Evolutionary conservation across 2,888 invertebrate species (phyloP), one percentile per base, ranked within the genome.

Genomic region (Acholoe squamosa): DNA sequence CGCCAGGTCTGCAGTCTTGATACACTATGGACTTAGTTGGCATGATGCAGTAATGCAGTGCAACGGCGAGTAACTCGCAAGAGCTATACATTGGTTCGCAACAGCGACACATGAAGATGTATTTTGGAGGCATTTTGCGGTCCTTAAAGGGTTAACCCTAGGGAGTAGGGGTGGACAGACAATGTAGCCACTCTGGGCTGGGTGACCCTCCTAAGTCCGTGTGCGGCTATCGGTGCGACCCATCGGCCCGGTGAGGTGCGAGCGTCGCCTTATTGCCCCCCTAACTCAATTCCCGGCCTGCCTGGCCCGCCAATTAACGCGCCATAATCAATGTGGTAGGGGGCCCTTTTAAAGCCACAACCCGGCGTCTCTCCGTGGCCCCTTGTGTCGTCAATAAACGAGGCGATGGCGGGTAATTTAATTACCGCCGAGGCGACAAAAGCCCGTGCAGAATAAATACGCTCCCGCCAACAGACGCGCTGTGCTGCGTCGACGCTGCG

Each of bases 321-420:
- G 34, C 80, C 25, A 80, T 80, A 80, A 80, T 80, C 80, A 80
- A 80, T 80, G 80, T 80, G 80, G 80, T 80, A 43, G 80, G 80
- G 43, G 80, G 34, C 80, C 80, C 76, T 28, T 80, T 80, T 80
- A 33, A 80, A 80, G 33, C 34, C 34, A 43, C 14, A 61, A 34
- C 80, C 80, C 80, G 0, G 80, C 80, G 80, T 80, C 80, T 43
- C 80, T 25, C 28, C 28, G 34, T 19, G 80, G 16, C 80, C 80
- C 34, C 80, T 80, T 80, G 80, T 43, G 80, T 25, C 80, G 80
- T 80, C 80, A 80, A 80, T 80, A 80, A 80, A 34, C 80, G 80
- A 33, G 22, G 34, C 80, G 80, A 80, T 33, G 80, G 80, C 34
- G 80, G 80, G 80, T 80, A 80, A 80, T 80, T 80, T 80, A 80